Evolutionary conservation across 2,888 invertebrate species (phyloP).

Genomic region (Pollenia labialis): DNA sequence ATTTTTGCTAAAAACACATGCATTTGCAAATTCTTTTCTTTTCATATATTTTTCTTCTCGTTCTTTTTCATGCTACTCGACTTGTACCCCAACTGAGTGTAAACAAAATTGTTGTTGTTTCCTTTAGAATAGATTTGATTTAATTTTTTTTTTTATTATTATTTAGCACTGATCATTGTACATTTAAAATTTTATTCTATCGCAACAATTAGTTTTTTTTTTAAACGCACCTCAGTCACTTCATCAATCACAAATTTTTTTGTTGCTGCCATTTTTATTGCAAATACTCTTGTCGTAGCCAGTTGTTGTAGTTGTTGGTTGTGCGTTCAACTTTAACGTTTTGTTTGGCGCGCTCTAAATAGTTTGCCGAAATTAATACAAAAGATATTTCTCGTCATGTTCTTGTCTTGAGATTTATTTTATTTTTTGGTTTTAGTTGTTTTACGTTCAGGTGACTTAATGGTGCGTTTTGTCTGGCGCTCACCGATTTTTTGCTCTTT

Average conservation of each 20-base stretch:
- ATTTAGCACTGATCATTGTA: slow-evolving; percentile 2
- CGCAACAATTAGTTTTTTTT: slow-evolving; percentile 62
- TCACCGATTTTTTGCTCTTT: slow-evolving; percentile 38
- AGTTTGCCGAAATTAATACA: slow-evolving; percentile 61
- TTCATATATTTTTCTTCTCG: not conserved
- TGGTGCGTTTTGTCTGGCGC: slow-evolving; percentile 73
- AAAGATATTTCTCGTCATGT: slow-evolving; percentile 61
- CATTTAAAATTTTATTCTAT: slow-evolving; percentile 54
- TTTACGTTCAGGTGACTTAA: slow-evolving; percentile 72
- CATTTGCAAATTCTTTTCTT: slow-evolving; percentile 53
- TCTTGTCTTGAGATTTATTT: slow-evolving; percentile 24
- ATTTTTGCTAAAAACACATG: slow-evolving; percentile 67
- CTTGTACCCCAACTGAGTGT: too few species aligned
- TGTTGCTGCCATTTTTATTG: slow-evolving; percentile 9
- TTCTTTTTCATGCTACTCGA: not conserved
- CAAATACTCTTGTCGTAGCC: slow-evolving; percentile 6
- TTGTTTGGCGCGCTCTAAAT: slow-evolving; percentile 68
- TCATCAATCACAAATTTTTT: slow-evolving; percentile 64
- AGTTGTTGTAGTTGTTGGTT: not conserved
- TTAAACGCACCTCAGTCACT: slow-evolving; percentile 64
- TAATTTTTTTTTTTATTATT: slow-evolving; percentile 18
- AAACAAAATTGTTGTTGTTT: not conserved
- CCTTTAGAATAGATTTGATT: slow-evolving; percentile 51
- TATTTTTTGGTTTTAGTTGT: slow-evolving; percentile 11
- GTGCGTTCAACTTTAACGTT: slow-evolving; percentile 65